Base-by-base conservation (phyloP, 2,888 invertebrate genomes). In the Oligia latruncula region DNA sequence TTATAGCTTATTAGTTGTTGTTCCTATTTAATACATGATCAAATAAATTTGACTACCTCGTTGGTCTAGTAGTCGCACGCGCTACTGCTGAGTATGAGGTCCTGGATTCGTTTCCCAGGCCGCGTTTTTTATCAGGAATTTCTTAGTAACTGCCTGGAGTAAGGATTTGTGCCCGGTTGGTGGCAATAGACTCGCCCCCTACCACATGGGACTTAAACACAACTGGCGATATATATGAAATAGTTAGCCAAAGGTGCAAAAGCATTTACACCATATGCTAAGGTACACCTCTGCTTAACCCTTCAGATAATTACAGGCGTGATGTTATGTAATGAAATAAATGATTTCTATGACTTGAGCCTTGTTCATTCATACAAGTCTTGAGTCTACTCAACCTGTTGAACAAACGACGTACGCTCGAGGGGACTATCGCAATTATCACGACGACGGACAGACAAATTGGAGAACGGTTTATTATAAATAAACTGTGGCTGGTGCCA, bases 361-460 rank as follows among this genome's bases (percentile, higher is more conserved):
- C 11, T 67, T 55, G 20, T 81, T 55, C 9, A 80, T 43, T 55
- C 9, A 80, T 43, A 20, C 0, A 46, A 40, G 6, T 23, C n/a
- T n/a, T 20, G 65, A 43, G 15, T n/a, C 46, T 46, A 68, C 15
- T 0, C 5, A 67, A 62, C 17, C 46, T 67, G 29, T 77, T 29
- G 5, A 71, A 60, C 9, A 43, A 58, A 58, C 29, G 82, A 67
- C 9, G n/a, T 35, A 23, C 62, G 82, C 86, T 71, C 11, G 72
- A 23, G 86, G 83, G 77, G 8, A 71, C 11, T 77, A 77, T 67
- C 2, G 66, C 66, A 71, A 82, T 86, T 74, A 85, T 67, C 43
- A 43, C 58, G 13, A 43, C 58, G 13, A 66, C 64, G 15, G 66
- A 74, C 55, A 85, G 29, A 71, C 35, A 80, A 71, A 72, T 74